These are phyloP conservation scores for Rhinogobius similis DNA, from an alignment of 2,113 vertebrate genomes.

Conservation along the genomic window DNA sequence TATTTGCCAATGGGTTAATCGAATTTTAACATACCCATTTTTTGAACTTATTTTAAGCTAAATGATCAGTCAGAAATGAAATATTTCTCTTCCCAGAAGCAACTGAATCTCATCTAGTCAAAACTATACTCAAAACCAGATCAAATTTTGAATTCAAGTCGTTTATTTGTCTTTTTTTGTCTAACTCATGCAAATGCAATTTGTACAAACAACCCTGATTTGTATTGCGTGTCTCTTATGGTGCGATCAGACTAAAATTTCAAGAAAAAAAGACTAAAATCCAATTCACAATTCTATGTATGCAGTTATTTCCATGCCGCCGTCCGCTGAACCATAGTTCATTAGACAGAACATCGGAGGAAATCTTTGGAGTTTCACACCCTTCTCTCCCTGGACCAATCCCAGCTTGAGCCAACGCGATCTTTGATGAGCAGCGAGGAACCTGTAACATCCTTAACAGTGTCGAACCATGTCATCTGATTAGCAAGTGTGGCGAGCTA, in stretches of 20 bases:
- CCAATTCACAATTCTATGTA: background rate
- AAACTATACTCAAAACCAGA: too few species aligned
- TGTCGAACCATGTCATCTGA: conserved; percentile 69
- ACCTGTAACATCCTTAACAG: conserved; percentile 68
- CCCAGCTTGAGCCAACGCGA: conserved; percentile 31
- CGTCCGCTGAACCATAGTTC: conserved; percentile 23
- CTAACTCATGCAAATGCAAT: too few species aligned
- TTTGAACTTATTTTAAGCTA: too few species aligned
- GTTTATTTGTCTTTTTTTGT: too few species aligned
- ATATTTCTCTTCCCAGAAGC: too few species aligned
- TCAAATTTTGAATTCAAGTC: too few species aligned
- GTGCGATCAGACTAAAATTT: background rate
- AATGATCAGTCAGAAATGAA: too few species aligned
- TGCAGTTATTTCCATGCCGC: conserved; percentile 19
- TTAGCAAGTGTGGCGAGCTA: conserved; percentile 65
- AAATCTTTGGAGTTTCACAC: conserved; percentile 43
- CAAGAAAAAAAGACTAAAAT: background rate
- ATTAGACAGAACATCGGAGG: conserved; percentile 27
- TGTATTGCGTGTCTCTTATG: too few species aligned
- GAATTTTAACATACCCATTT: too few species aligned
- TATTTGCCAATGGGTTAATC: too few species aligned
- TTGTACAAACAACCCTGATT: too few species aligned
- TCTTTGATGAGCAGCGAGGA: conserved; percentile 60
- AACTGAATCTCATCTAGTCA: too few species aligned
- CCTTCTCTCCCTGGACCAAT: conserved; percentile 44